Base-by-base conservation (phyloP, 2,888 invertebrate genomes). In the Mesorhabditis belari region DNA sequence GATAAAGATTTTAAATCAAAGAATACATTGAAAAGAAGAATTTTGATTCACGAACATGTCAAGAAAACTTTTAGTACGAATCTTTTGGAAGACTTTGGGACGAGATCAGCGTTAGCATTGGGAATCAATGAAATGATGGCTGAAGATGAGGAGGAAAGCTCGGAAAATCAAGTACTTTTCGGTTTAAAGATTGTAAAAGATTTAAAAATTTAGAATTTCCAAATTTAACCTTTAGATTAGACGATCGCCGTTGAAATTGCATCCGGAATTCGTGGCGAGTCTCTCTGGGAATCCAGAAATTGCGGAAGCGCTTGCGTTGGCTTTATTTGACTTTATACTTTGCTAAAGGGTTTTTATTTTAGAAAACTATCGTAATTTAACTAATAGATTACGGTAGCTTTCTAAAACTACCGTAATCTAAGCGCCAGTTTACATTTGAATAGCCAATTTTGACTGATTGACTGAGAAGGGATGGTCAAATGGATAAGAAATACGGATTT, bases 261-360 rank as follows among this genome's bases (percentile, higher is more conserved):
- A 66, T 0, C 60, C 64, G n/a, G 55, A 60, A 53, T 67, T 70
- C 25, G 61, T 68, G n/a, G 62, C 64, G 6, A 60, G 63, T 24
- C 35, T 70, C n/a, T 27, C 53, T 25, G 56, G 62, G 12, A 70
- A 70, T 35, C 61, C 60, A n/a, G 68, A 70, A 55, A 24, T 70
- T 17, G 56, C 53, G 25, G 58, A 28, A 27, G 70, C 68, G 1
- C 49, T 35, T 17, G 44, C 12, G 44, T 35, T 1, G n/a, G 44
- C n/a, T 35, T 2, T n/a, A n/a, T n/a, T 2, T 35, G 44, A 35
- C 12, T 35, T n/a, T 9, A 17, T 1, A 35, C 12, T 17, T 17
- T 35, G 12, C 44, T 35, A n/a, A 35, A 35, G n/a, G 12, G 35
- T 35, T n/a, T 9, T 17, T n/a, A n/a, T n/a, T n/a, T n/a, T n/a